Conservation (phyloP, 2,113 vertebrate species). For the Ochotona princeps region DNA sequence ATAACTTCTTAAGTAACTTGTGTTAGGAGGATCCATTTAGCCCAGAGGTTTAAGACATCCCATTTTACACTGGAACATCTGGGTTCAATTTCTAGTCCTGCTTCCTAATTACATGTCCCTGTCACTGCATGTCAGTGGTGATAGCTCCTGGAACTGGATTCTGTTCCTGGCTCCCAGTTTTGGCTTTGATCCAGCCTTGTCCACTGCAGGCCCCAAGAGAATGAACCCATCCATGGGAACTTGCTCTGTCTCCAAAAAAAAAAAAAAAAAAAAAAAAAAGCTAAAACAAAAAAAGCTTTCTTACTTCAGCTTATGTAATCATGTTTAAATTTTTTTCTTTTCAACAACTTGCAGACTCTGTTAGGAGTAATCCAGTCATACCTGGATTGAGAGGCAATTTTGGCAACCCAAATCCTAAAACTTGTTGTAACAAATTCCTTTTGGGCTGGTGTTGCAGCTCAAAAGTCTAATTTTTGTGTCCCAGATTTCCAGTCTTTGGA, state of each 20-base stretch:
- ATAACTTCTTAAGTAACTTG: background rate
- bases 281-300: background rate
- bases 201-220: too few species aligned
- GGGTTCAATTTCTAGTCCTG: too few species aligned
- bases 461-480: background rate
- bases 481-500: too few species aligned
- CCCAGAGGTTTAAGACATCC: too few species aligned
- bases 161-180: too few species aligned
- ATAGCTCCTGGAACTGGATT: too few species aligned
- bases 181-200: too few species aligned
- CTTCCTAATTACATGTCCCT: too few species aligned
- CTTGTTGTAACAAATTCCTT: background rate
- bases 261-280: background rate
- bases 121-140: too few species aligned
- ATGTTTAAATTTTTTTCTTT: conserved; percentile 59
- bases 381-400: background rate
- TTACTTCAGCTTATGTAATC: background rate
- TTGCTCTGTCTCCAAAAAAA: background rate
- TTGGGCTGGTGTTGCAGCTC: background rate
- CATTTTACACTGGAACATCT: too few species aligned
- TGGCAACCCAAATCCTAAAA: conserved; percentile 17
- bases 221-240: too few species aligned
- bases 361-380: conserved; percentile 1
- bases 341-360: background rate
- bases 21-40: too few species aligned